These are phyloP conservation scores for Peribatodes rhomboidaria DNA, from an alignment of 2,888 invertebrate species.

Conservation along the genomic window DNA sequence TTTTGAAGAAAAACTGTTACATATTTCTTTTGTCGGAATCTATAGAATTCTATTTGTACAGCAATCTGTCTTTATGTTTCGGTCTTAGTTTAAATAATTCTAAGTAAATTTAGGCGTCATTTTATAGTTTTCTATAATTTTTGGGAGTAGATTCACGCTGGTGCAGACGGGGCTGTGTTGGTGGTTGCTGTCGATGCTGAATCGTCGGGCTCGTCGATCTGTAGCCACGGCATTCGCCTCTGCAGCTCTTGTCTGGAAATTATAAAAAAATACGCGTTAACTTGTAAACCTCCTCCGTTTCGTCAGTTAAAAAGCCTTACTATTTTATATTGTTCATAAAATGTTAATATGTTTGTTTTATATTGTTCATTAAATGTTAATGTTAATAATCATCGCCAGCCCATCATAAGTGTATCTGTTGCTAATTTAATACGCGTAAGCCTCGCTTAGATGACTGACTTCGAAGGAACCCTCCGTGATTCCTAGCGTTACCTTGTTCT, in stretches of 20 bases:
- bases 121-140: background rate
- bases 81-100: background rate
- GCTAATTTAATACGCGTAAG: too few species aligned
- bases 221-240: slow-evolving; percentile 92
- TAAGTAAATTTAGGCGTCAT: background rate
- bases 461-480: too few species aligned
- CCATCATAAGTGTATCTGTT: too few species aligned
- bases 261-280: background rate
- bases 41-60: background rate
- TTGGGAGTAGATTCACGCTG: slow-evolving; percentile 54
- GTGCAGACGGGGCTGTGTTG: slow-evolving; percentile 72
- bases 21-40: background rate
- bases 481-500: too few species aligned
- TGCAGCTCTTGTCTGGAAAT: slow-evolving; percentile 90
- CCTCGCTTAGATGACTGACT: too few species aligned
- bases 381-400: too few species aligned
- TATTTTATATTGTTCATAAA: too few species aligned
- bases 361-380: too few species aligned
- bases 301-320: too few species aligned
- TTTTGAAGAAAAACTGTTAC: background rate
- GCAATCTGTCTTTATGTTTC: background rate
- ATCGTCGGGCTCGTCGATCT: slow-evolving; percentile 89
- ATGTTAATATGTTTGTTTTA: too few species aligned
- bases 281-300: too few species aligned
- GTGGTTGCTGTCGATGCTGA: slow-evolving; percentile 86